Conservation (phyloP, 2,888 invertebrate genomes). For the Salpingus planirostris region DNA sequence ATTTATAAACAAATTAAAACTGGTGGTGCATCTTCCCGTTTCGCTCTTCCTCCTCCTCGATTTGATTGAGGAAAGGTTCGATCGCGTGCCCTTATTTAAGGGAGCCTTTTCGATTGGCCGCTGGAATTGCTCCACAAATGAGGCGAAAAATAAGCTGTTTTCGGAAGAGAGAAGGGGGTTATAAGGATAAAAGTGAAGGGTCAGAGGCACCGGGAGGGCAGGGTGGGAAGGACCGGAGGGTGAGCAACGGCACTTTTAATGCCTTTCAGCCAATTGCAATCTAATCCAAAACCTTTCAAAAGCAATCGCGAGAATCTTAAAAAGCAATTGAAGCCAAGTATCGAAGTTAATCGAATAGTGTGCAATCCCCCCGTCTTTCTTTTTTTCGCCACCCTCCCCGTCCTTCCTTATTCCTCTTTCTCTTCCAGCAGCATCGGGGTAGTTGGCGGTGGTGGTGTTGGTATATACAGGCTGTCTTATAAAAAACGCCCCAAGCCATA, state of each 20-base stretch:
- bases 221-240: slow-evolving; percentile 9
- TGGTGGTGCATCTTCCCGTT: slow-evolving; percentile 19
- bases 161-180: slow-evolving; percentile 21
- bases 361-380: too few species aligned
- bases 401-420: too few species aligned
- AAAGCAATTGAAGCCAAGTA: slow-evolving; percentile 42
- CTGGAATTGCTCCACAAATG: slow-evolving; percentile 40
- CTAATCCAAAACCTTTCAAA: slow-evolving; percentile 42
- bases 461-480: too few species aligned
- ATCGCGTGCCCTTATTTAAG: slow-evolving; percentile 30
- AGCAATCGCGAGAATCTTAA: slow-evolving; percentile 42
- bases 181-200: too few species aligned
- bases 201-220: too few species aligned
- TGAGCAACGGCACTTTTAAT: slow-evolving; percentile 36
- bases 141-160: slow-evolving; percentile 42
- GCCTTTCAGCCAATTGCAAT: slow-evolving; percentile 42
- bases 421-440: too few species aligned
- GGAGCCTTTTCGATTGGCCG: slow-evolving; percentile 31
- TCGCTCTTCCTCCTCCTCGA: too few species aligned
- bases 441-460: too few species aligned
- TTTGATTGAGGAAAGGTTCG: too few species aligned
- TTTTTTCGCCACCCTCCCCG: too few species aligned
- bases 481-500: too few species aligned
- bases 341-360: slow-evolving; percentile 40
- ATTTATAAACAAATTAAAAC: slow-evolving; percentile 27